Evolutionary conservation across 1,140 invertebrate species (phyloP).

Genomic region (Anoplolepis gracilipes): DNA sequence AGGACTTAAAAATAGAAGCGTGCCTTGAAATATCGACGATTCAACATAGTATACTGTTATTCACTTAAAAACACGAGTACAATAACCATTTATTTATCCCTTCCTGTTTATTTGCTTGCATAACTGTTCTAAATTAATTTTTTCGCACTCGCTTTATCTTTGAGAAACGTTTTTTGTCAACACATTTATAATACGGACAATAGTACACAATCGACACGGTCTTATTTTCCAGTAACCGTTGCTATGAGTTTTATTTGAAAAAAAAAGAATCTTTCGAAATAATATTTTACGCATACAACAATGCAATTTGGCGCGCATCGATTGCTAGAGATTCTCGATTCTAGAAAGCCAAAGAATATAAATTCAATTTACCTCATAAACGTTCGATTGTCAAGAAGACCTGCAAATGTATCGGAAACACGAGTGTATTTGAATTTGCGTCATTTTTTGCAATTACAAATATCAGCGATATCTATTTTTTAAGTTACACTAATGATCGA

Average conservation of each 20-base stretch:
- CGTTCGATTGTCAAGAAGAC: background rate
- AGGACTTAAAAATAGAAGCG: constrained; percentile 58
- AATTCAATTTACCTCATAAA: constrained; percentile 43
- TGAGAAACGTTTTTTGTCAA: background rate
- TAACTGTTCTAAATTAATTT: constrained; percentile 8
- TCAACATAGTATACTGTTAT: constrained; percentile 5
- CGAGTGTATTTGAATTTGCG: background rate
- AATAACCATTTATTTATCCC: background rate
- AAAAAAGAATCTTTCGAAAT: background rate
- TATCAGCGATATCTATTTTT: background rate
- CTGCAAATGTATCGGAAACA: background rate
- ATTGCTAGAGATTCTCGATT: constrained; percentile 6
- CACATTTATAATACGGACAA: background rate
- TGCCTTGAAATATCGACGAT: constrained; percentile 58
- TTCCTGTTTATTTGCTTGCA: no score
- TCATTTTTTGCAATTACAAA: background rate
- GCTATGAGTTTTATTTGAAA: background rate
- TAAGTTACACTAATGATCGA: background rate
- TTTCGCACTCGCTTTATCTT: background rate
- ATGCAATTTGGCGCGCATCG: constrained; percentile 22
- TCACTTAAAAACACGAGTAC: no score
- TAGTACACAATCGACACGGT: no score
- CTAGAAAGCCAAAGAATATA: background rate
- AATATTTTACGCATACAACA: background rate
- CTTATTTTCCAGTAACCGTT: background rate